These are phyloP conservation scores for Dicranocentrus wangi DNA, from an alignment of 2,888 invertebrate genomes.

Conservation along the genomic window DNA sequence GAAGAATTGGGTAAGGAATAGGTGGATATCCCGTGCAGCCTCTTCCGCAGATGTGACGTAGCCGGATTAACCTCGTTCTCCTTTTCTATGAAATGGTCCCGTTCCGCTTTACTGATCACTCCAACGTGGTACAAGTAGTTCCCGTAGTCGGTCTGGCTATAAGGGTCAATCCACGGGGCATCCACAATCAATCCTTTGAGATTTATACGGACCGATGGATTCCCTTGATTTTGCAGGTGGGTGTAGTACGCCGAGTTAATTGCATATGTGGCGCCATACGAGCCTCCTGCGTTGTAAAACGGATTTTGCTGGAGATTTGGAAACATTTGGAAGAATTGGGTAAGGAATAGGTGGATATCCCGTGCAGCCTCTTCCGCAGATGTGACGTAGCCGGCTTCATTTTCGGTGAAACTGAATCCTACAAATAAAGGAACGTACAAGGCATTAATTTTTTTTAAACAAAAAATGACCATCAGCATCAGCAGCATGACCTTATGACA, in stretches of 20 bases:
- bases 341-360: conserved; percentile 52
- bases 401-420: conserved; percentile 64
- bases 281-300: conserved; percentile 56
- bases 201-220: conserved; percentile 81
- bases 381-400: conserved; percentile 45
- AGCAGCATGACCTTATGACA: not conserved
- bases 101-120: conserved; percentile 72
- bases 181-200: conserved; percentile 75
- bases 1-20: conserved; percentile 60
- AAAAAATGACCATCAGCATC: not conserved
- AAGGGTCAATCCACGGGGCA: conserved; percentile 73
- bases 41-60: conserved; percentile 29
- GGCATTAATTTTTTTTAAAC: not conserved
- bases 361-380: conserved; percentile 32
- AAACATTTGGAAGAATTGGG: conserved; percentile 62
- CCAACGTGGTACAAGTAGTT: conserved; percentile 75
- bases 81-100: conserved; percentile 68
- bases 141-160: conserved; percentile 74
- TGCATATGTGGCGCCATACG: conserved; percentile 56
- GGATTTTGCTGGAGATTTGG: conserved; percentile 47
- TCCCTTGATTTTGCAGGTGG: conserved; percentile 77
- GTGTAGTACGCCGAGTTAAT: conserved; percentile 37
- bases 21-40: conserved; percentile 46
- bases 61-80: conserved; percentile 61
- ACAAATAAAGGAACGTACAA: too few species aligned